Base-by-base conservation (phyloP, 1,140 invertebrate genomes). In the Papilio machaon region DNA sequence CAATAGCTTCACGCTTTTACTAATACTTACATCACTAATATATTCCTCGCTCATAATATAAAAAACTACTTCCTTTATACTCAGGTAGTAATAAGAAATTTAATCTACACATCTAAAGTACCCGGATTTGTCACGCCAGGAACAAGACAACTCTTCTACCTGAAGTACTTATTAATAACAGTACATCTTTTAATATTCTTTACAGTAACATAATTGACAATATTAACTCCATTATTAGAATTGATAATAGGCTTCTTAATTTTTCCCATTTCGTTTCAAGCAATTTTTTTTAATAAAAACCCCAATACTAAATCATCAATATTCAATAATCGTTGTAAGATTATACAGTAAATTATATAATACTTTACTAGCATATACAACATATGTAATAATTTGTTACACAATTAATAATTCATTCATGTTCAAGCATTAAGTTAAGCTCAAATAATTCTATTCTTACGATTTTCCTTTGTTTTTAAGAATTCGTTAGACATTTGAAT, bases 21-120 rank as follows among this genome's bases (percentile, higher is more conserved):
- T 35, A 70, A 70, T 70, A 35, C 64, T 70, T 70, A 70, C 64
- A 70, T 70, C 64, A 70, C 30, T 70, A 70, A 70, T 70, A 70
- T 70, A 70, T 70, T 70, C 64, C 64, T 70, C n/a, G 11, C 64
- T 70, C 30, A 70, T 70, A 23, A 35, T 70, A 70, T 70, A 70
- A 70, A 6, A 60, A 19, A 60, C 13, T 7, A 70, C 64, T 70
- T 70, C 64, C 30, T 70, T 67, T 10, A 5, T 70, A 35, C 13
- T 70, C 30, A 38, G 11, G 30, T 9, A 67, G 30, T 4, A 4
- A 67, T 67, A 35, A 2, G 64, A 11, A 54, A 7, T 52, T 52
- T 1, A 17, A 58, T n/a, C 54, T 19, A 58, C 7, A 58, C n/a
- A 58, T n/a, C 8, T 58, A 58, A 2, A 58, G 54, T 19, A 17